A percentile compares a stretch with the other conserved stretches of the same genome.
These are phyloP conservation scores for Amphiprion percula DNA, from an alignment of 2,113 vertebrate genomes.

Conservation along the genomic window DNA sequence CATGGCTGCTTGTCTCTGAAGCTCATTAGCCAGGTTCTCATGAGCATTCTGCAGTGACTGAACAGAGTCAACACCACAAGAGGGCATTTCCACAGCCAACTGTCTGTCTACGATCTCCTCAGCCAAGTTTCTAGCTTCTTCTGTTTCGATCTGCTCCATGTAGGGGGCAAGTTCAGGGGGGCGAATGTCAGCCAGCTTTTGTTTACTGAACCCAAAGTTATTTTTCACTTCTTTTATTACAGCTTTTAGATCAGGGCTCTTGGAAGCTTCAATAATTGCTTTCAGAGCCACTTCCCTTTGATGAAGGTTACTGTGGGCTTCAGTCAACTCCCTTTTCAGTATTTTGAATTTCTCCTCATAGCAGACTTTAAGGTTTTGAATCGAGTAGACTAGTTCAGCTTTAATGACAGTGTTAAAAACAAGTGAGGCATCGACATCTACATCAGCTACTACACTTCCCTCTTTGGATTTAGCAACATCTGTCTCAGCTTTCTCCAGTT, in stretches of 20 bases:
- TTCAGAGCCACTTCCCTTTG: slow-evolving; percentile 88
- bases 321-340: slow-evolving; percentile 88
- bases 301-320: slow-evolving; percentile 86
- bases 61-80: slow-evolving; percentile 74
- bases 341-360: slow-evolving; percentile 88
- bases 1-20: slow-evolving; percentile 89
- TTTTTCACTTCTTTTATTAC: slow-evolving; percentile 86
- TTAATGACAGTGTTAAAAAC: slow-evolving; percentile 83
- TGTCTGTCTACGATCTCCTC: slow-evolving; percentile 81
- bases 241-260: slow-evolving; percentile 84
- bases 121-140: slow-evolving; percentile 73
- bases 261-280: slow-evolving; percentile 85
- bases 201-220: slow-evolving; percentile 76
- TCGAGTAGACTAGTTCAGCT: slow-evolving; percentile 89
- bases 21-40: slow-evolving; percentile 88
- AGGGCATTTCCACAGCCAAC: slow-evolving; percentile 56
- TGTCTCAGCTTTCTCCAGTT: slow-evolving; percentile 84
- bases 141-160: slow-evolving; percentile 80
- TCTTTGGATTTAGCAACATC: slow-evolving; percentile 54
- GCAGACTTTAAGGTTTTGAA: slow-evolving; percentile 88
- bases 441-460: slow-evolving; percentile 45
- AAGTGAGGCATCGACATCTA: slow-evolving; percentile 46
- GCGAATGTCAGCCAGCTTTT: slow-evolving; percentile 74
- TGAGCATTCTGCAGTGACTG: slow-evolving; percentile 82
- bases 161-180: slow-evolving; percentile 78